These are phyloP conservation scores for Acrocephalus scirpaceus DNA, from an alignment of 2,797 vertebrate species.

Conservation along the genomic window DNA sequence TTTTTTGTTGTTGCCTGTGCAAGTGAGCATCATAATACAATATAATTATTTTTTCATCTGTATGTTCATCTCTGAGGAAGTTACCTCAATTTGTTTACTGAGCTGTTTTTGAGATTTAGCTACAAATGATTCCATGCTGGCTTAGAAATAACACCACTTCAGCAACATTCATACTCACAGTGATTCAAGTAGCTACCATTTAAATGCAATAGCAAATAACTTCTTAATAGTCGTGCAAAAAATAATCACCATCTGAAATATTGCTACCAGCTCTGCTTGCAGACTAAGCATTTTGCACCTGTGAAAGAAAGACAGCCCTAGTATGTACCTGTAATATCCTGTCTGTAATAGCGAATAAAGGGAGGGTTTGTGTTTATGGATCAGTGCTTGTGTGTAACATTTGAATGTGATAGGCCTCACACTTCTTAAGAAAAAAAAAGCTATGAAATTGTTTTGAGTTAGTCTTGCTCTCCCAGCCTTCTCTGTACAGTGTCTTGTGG, in stretches of 20 bases:
- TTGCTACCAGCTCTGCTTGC: background rate
- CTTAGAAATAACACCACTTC: background rate
- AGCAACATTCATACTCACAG: accelerated
- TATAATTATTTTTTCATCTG: background rate
- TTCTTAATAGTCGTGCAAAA: background rate
- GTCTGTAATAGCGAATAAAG: background rate
- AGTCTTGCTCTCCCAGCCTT: background rate
- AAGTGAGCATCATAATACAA: background rate
- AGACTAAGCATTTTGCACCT: background rate
- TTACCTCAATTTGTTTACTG: background rate
- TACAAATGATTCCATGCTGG: background rate
- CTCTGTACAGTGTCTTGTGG: background rate
- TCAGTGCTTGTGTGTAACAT: background rate
- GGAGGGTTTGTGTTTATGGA: background rate
- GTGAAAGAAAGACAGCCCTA: background rate
- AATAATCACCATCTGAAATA: background rate
- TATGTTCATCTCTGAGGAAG: background rate
- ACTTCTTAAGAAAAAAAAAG: background rate
- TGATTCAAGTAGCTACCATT: background rate
- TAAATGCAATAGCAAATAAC: background rate
- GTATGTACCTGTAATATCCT: background rate
- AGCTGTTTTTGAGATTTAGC: background rate
- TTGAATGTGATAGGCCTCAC: background rate
- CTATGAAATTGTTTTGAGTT: background rate
- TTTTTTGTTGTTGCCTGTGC: background rate